Conservation (phyloP, 2,888 invertebrate genomes). For the Apoderus coryli region DNA sequence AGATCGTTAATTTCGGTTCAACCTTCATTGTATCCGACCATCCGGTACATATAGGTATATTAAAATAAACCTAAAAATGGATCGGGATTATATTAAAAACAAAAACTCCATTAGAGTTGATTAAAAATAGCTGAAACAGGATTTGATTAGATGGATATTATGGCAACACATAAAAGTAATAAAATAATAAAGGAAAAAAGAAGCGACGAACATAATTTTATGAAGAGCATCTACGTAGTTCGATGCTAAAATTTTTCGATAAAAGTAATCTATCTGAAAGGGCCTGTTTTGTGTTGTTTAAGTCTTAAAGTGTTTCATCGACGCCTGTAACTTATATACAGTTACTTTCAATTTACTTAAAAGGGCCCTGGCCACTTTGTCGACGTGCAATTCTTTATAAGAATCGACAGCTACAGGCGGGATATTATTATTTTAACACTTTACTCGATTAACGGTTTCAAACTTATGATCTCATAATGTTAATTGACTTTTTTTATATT, state of each 20-base stretch:
- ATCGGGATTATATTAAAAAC: too few relatives aligned
- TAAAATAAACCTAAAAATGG: too few relatives aligned
- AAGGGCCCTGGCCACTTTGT: slow-evolving; percentile 32
- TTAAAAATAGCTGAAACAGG: too few relatives aligned
- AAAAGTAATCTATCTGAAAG: slow-evolving; percentile 29
- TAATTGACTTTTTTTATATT: slow-evolving; percentile 25
- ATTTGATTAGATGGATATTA: too few relatives aligned
- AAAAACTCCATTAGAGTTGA: too few relatives aligned
- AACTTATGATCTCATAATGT: slow-evolving; percentile 24
- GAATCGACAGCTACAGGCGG: slow-evolving; percentile 32
- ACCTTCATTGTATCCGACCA: too few relatives aligned
- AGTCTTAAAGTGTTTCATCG: slow-evolving; percentile 27
- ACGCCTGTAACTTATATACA: slow-evolving; percentile 30
- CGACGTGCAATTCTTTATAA: slow-evolving; percentile 30
- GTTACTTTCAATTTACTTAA: slow-evolving; percentile 34
- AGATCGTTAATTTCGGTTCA: too few relatives aligned
- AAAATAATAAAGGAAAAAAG: too few relatives aligned
- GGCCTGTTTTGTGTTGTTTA: slow-evolving; percentile 28
- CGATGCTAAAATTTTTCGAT: slow-evolving; percentile 27
- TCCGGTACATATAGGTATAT: too few relatives aligned
- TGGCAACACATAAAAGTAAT: too few relatives aligned
- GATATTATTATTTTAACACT: slow-evolving; percentile 24
- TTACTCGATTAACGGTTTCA: slow-evolving; percentile 22
- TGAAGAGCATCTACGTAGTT: too few relatives aligned
- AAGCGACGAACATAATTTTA: too few relatives aligned